Evolutionary conservation across 2,888 invertebrate genomes (phyloP).

Genomic region (Drosophila putrida): DNA sequence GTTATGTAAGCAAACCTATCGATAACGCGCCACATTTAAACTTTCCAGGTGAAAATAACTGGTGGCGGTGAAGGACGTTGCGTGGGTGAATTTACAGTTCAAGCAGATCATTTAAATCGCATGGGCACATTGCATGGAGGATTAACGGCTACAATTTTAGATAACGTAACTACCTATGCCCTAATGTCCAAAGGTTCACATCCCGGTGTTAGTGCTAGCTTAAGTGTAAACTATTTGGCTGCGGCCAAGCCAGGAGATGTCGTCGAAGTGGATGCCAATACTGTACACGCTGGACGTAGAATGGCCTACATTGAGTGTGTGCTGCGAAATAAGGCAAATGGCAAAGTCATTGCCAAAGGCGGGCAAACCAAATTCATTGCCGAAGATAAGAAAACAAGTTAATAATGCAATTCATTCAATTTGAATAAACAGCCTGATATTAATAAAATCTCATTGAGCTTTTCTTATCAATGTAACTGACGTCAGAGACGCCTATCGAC

Average conservation of each 20-base stretch:
- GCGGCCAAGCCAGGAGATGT: conserved; percentile 92
- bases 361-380: conserved; percentile 92
- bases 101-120: conserved; percentile 90
- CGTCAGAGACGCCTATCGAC: conserved; percentile 8
- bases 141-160: conserved; percentile 91
- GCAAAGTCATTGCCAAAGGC: conserved; percentile 91
- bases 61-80: conserved; percentile 90
- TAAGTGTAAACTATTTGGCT: conserved; percentile 93
- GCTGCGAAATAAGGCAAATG: conserved; percentile 90
- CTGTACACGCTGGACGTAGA: conserved; percentile 91
- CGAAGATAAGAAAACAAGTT: conserved; percentile 30
- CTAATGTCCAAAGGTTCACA: conserved; percentile 89
- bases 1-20: conserved; percentile 39
- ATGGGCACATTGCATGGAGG: conserved; percentile 94
- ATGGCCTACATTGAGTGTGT: conserved; percentile 94
- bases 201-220: conserved; percentile 93
- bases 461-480: conserved; percentile 5
- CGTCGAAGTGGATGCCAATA: conserved; percentile 91
- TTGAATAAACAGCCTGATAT: conserved; percentile 23
- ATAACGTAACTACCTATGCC: conserved; percentile 92
- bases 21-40: conserved; percentile 40
- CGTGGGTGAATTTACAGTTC: conserved; percentile 91
- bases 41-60: conserved; percentile 81
- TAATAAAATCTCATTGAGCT: neutral
- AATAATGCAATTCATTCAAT: neutral